phyloP scores from a whole-genome alignment of 2,797 vertebrate genomes.

The Orientallactaga sibirica region DNA sequence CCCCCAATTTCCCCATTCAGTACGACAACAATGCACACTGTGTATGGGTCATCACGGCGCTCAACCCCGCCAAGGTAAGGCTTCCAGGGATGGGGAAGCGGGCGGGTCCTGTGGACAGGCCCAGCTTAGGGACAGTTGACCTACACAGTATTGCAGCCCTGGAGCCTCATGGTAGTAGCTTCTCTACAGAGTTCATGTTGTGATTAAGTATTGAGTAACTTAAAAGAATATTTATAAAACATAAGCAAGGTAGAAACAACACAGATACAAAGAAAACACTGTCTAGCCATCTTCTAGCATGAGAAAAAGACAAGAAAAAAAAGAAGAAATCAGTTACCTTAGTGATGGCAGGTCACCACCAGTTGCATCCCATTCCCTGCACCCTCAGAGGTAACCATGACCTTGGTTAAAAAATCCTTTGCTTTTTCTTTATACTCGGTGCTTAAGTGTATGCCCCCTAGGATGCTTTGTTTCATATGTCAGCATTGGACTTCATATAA shows the following conservation, averaged over 20 bases:
- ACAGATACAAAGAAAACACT: not conserved
- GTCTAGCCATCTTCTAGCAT: not conserved
- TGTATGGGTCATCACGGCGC: slow-evolving; percentile 97
- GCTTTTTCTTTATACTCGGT: slow-evolving; percentile 9
- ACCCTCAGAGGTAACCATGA: not conserved
- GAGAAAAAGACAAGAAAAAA: not conserved
- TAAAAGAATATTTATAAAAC: slow-evolving; percentile 18
- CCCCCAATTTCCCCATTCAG: slow-evolving; percentile 98
- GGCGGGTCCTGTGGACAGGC: not conserved
- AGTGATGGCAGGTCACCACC: not conserved
- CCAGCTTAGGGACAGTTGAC: fast-evolving
- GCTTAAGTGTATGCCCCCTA: not conserved
- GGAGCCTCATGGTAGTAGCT: not conserved
- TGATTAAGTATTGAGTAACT: not conserved
- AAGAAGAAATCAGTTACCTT: not conserved
- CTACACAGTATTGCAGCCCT: not conserved
- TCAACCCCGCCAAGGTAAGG: slow-evolving; percentile 95
- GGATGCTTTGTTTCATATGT: not conserved
- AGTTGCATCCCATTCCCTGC: not conserved
- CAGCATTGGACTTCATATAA: not conserved
- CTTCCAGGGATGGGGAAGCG: not conserved
- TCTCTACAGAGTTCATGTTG: not conserved
- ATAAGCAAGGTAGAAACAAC: slow-evolving; percentile 2
- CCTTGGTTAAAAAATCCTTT: not conserved
- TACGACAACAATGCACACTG: slow-evolving; percentile 99